Evolutionary conservation across 2,888 invertebrate genomes (phyloP), one percentile per base, ranked within the genome.

Genomic region (Seladonia tumulorum): DNA sequence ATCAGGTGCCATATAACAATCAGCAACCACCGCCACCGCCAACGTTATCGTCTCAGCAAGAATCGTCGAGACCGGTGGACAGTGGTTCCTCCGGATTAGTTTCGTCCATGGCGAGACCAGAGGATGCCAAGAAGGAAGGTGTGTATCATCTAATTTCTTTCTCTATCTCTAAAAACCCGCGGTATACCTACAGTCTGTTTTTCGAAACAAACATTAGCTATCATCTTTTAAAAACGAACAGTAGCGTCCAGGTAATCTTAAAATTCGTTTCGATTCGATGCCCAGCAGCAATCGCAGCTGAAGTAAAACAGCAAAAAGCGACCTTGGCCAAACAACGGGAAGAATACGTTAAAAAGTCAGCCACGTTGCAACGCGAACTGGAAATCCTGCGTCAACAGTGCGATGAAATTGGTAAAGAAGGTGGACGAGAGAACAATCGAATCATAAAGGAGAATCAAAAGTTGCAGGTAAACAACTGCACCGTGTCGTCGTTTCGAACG

Each of bases 381-480:
- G 97, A 97, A 91, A 97, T 97, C 73, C 95, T 98, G 60, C 97
- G 97, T 92, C 97, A 97, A 77, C 98, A 98, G 93, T 97, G 97
- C 86, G 97, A 97, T 87, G 98, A 98, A 93, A 96, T 98, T 70
- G 96, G 97, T 5, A 96, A 97, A 47, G 97, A 97, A 10, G 97
- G 97, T 57, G 97, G 97, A 85, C 97, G 97, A 0, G 98, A 98
- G 88, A 97, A 97, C 91, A 97, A 97, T 94, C 96, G 97, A 88
- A 97, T 98, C 93, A 96, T 98, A 83, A 97, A 97, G 93, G 98
- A 98, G 95, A 98, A 98, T 95, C 97, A 97, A 92, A 98, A 97
- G 92, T 95, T 98, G 79, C 98, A 98, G 97, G 98, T 98, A 96
- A 96, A 95, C 93, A 70, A 71, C 12, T 57, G 7, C 18, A 14